A percentile compares a stretch with the other conserved stretches of the same genome.
Evolutionary conservation across 2,113 vertebrate species (phyloP).

Genomic region (Zeus faber): DNA sequence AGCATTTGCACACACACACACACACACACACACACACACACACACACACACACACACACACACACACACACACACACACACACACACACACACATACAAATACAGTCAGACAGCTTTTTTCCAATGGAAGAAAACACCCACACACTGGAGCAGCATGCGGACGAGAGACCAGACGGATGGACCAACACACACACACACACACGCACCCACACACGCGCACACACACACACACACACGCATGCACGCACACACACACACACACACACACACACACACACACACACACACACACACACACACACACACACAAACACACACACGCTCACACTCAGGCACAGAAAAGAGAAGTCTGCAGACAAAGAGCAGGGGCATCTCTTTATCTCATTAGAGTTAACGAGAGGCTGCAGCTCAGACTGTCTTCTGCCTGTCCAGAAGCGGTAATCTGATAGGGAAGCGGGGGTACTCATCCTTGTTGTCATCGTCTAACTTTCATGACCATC

Average conservation of each 20-base stretch:
- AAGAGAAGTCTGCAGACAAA: constrained; percentile 53
- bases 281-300: constrained; percentile 6
- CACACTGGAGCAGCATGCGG: too few relatives aligned
- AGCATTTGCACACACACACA: not conserved
- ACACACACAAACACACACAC: constrained; percentile 33
- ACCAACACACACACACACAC: constrained; percentile 1
- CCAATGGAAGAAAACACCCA: too few relatives aligned
- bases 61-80: not conserved
- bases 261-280: constrained; percentile 5
- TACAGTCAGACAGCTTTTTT: constrained; percentile 5
- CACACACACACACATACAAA: constrained; percentile 7
- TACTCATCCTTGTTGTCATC: too few relatives aligned
- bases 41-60: not conserved
- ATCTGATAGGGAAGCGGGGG: constrained; percentile 49
- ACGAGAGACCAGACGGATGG: not conserved
- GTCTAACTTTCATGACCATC: too few relatives aligned
- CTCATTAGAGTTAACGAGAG: constrained; percentile 71
- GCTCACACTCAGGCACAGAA: constrained; percentile 23
- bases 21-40: not conserved
- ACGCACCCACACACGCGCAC: not conserved
- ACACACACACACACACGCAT: not conserved
- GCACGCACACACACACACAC: constrained; percentile 6
- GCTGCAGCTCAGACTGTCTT: constrained; percentile 52
- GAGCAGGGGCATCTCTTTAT: constrained; percentile 65
- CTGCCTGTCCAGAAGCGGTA: constrained; percentile 49